A percentile compares a stretch with the other conserved stretches of the same genome.
phyloP scores from a whole-genome alignment of 1,140 invertebrate species.

The Neodiprion pinetum region DNA sequence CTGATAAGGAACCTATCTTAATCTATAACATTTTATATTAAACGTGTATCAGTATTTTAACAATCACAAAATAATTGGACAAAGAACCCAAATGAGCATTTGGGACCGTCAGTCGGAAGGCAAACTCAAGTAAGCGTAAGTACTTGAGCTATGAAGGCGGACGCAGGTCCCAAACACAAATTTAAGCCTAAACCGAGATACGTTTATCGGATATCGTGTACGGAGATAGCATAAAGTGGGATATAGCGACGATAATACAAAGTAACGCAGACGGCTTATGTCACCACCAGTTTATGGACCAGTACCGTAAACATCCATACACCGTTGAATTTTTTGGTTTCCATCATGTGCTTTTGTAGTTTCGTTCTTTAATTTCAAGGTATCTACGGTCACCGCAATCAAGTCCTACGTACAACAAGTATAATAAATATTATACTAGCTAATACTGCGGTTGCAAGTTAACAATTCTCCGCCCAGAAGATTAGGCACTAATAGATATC shows the following conservation, averaged over 20 bases:
- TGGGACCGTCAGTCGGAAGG: conserved; percentile 36
- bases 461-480: too few relatives aligned
- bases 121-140: conserved; percentile 33
- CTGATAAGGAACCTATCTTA: conserved; percentile 34
- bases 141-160: conserved; percentile 18
- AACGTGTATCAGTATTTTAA: conserved; percentile 45
- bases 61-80: conserved; percentile 60
- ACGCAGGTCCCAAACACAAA: neutral
- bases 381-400: too few relatives aligned
- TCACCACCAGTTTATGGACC: neutral
- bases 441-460: too few relatives aligned
- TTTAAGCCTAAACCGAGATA: conserved; percentile 13
- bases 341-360: too few relatives aligned
- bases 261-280: conserved; percentile 7
- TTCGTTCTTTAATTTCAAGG: too few relatives aligned
- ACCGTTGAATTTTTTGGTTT: too few relatives aligned
- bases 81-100: conserved; percentile 48
- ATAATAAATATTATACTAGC: neutral
- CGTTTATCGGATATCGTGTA: neutral
- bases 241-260: conserved; percentile 6
- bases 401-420: neutral
- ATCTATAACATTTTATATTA: conserved; percentile 38
- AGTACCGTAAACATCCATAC: neutral
- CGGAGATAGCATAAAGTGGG: conserved; percentile 5
- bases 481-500: too few relatives aligned